Conservation (phyloP, 1,140 invertebrate species). For the Caenorhabditis tropicalis region DNA sequence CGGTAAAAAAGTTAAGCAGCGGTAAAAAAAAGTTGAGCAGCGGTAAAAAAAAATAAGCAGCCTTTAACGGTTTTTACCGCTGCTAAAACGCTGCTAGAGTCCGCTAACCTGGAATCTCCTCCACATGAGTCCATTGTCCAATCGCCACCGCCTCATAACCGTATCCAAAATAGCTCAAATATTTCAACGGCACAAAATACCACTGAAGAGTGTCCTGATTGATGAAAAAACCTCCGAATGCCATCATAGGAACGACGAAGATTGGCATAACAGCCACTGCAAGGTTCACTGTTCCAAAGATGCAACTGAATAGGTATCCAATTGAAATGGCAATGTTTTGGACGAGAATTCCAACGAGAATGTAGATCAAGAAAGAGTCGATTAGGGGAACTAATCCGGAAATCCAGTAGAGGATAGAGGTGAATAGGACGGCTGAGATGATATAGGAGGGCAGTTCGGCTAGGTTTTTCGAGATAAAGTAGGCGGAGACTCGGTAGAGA, state of each 20-base stretch:
- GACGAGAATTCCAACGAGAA: constrained; percentile 81
- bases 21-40: too few relatives aligned
- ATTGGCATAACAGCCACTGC: constrained; percentile 87
- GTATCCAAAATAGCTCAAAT: constrained; percentile 93
- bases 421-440: constrained; percentile 84
- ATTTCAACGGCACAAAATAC: constrained; percentile 89
- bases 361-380: constrained; percentile 80
- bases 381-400: constrained; percentile 78
- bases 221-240: constrained; percentile 92
- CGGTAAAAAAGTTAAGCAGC: too few relatives aligned
- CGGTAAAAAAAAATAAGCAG: too few relatives aligned
- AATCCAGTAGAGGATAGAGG: constrained; percentile 82
- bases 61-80: too few relatives aligned
- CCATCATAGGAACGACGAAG: constrained; percentile 87
- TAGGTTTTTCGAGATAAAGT: constrained; percentile 83
- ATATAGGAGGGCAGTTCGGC: constrained; percentile 74
- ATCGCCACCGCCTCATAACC: constrained; percentile 90
- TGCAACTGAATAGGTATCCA: constrained; percentile 87
- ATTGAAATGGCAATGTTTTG: constrained; percentile 90
- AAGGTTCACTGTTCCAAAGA: constrained; percentile 82
- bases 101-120: constrained; percentile 67
- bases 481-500: constrained; percentile 88
- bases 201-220: constrained; percentile 85
- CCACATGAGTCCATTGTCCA: constrained; percentile 83
- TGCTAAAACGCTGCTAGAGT: neutral